These are phyloP conservation scores for Palloptera scutellata DNA, from an alignment of 2,888 invertebrate species.

Conservation along the genomic window DNA sequence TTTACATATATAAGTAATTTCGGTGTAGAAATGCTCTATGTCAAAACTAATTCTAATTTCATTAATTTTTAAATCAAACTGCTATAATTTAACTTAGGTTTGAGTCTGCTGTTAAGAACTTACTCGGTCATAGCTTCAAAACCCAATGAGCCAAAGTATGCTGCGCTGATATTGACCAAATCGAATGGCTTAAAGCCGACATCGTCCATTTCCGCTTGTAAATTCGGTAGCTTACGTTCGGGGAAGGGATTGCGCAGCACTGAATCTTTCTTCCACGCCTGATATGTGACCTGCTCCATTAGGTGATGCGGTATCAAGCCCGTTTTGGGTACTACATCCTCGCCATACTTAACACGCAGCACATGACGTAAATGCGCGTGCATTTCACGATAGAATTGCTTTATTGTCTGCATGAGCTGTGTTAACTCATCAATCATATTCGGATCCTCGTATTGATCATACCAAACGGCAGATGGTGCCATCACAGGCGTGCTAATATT, in stretches of 20 bases:
- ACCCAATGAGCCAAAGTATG: conserved; percentile 47
- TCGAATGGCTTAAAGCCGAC: conserved; percentile 40
- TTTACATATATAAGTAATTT: too few species aligned
- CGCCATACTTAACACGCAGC: conserved; percentile 74
- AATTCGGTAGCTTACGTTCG: conserved; percentile 65
- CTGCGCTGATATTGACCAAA: conserved; percentile 47
- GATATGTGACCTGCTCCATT: conserved; percentile 81
- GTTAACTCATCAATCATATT: conserved; percentile 44
- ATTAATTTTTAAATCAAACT: too few species aligned
- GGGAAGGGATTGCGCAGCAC: conserved; percentile 49
- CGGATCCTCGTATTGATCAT: conserved; percentile 45
- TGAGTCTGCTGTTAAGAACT: conserved; percentile 19
- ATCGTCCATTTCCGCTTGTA: conserved; percentile 67
- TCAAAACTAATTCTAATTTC: too few species aligned
- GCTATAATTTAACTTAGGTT: not conserved
- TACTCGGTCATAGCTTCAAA: conserved; percentile 47
- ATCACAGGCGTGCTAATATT: conserved; percentile 40
- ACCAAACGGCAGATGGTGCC: conserved; percentile 45
- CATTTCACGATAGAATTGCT: conserved; percentile 79
- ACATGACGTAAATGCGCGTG: conserved; percentile 80
- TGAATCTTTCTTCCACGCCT: conserved; percentile 69
- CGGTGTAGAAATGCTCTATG: too few species aligned
- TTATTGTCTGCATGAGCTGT: conserved; percentile 67
- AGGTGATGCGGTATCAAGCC: conserved; percentile 80
- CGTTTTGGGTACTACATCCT: conserved; percentile 68